These are phyloP conservation scores for Ypsolopha scabrella DNA, from an alignment of 2,888 invertebrate genomes.

Conservation along the genomic window DNA sequence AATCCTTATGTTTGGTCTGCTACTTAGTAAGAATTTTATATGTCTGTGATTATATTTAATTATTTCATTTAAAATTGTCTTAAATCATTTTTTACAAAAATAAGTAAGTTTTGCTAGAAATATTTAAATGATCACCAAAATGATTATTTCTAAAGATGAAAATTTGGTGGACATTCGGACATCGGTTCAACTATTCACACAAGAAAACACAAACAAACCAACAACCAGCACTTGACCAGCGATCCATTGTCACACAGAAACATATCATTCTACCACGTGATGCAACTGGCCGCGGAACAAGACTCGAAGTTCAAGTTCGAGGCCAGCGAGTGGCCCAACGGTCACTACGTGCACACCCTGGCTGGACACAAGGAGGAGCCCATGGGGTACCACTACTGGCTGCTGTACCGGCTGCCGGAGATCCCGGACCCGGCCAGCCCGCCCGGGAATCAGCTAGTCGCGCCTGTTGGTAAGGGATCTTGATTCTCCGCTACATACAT, in stretches of 20 bases:
- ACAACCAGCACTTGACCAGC: no score
- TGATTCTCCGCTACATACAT: no score
- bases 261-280: constrained; percentile 77
- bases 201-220: not conserved
- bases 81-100: no score
- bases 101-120: no score
- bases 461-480: constrained; percentile 83
- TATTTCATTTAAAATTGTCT: no score
- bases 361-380: constrained; percentile 84
- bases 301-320: constrained; percentile 80
- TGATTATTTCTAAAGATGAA: no score
- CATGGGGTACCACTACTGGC: constrained; percentile 90
- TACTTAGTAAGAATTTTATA: no score
- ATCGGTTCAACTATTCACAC: not conserved
- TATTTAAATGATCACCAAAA: no score
- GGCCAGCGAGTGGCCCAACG: constrained; percentile 92
- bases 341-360: constrained; percentile 90
- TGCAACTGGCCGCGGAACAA: constrained; percentile 87
- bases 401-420: constrained; percentile 85
- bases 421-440: constrained; percentile 84
- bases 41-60: no score
- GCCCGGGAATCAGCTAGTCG: constrained; percentile 88
- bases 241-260: constrained; percentile 44
- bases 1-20: no score
- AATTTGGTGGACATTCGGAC: no score